A percentile compares a stretch with the other conserved stretches of the same genome.
Conservation (phyloP, 2,113 vertebrate species). For the Lophochroa leadbeateri region DNA sequence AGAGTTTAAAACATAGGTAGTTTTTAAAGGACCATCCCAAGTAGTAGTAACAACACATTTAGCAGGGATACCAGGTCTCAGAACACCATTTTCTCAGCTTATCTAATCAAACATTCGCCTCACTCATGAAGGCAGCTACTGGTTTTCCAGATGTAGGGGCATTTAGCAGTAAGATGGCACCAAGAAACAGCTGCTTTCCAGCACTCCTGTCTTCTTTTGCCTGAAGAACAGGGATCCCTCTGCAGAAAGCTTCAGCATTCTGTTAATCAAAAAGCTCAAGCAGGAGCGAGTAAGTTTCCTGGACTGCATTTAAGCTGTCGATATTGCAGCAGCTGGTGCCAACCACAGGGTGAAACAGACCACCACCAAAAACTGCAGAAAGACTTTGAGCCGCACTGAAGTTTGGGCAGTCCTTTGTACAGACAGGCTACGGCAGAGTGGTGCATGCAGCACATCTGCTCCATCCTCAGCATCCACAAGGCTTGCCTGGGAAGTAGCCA, state of each 20-base stretch:
- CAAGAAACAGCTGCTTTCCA: not conserved
- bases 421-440: rapidly evolving
- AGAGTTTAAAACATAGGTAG: not conserved
- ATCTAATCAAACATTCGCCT: not conserved
- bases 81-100: not conserved
- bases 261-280: not conserved
- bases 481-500: not conserved
- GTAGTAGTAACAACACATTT: not conserved
- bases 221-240: not conserved
- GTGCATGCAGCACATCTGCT: not conserved
- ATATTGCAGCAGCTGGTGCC: not conserved
- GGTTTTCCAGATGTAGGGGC: not conserved
- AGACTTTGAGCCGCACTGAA: rapidly evolving
- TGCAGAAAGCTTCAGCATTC: not conserved
- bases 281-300: not conserved
- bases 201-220: not conserved
- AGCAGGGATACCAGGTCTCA: not conserved
- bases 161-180: not conserved
- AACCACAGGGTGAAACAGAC: not conserved
- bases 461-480: not conserved
- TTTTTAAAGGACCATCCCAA: not conserved
- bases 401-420: not conserved
- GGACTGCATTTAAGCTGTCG: not conserved
- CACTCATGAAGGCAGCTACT: not conserved
- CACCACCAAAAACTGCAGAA: not conserved